Base-by-base conservation (phyloP, 1,140 invertebrate species). In the Hydropsyche tenuis region DNA sequence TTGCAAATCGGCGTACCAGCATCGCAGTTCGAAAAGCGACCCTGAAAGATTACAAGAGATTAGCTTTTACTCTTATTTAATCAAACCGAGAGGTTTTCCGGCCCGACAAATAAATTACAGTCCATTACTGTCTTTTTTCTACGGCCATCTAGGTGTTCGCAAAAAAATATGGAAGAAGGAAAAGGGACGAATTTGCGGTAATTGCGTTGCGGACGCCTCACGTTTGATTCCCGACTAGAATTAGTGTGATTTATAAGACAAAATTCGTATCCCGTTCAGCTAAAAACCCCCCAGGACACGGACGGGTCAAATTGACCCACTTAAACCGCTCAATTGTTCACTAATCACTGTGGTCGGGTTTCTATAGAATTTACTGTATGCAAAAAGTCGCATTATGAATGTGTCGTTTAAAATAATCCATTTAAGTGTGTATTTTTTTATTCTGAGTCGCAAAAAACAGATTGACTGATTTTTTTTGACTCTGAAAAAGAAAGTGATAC, bases 31-130 rank as follows among this genome's bases (percentile, higher is more conserved):
- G 30, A 60, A 25, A 25, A 23, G 23, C 7, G 56, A 60, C 56
- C 22, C 12, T 25, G 56, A 60, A 27, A 25, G 20, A 60, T 60
- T 25, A 60, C 56, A n/a, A 3, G 56, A 60, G 3, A 25, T 60
- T 60, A 60, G 56, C 23, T n/a, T 20, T 23, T 27, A 14, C 56
- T 60, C 2, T 60, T 27, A 60, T 60, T 60, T 60, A 60, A 60
- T 60, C 56, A 60, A 60, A 60, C 2, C 22, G 56, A 60, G 12
- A 25, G 23, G 0, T 27, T 25, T 60, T 23, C 11, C 56, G 56
- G 9, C 11, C 22, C 22, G 22, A 60, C 30, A 37, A 25, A 60
- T 60, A 60, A 25, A 60, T 60, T 60, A 27, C 11, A 11, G 18
- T 60, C 20, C 22, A 60, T 60, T 60, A 60, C 11, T 37, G 56